Percentiles rank a stretch among this genome's conserved stretches.
Evolutionary conservation across 2,888 invertebrate species (phyloP).

Genomic region (Pedicia rivosa): DNA sequence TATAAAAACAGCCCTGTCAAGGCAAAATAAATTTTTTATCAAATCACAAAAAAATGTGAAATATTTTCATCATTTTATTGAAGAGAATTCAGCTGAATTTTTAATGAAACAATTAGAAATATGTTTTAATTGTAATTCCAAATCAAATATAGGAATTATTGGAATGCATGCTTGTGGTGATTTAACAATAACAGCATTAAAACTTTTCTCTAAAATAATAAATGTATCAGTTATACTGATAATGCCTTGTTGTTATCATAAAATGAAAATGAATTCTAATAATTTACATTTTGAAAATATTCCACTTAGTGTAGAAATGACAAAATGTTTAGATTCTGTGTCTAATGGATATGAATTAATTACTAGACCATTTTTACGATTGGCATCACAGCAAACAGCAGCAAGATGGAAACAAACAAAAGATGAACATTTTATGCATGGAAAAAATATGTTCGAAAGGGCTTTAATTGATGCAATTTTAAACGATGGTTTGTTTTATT

Average conservation of each 20-base stretch:
- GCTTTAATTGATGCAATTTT: constrained; percentile 46
- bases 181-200: constrained; percentile 48
- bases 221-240: constrained; percentile 40
- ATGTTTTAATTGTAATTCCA: constrained; percentile 13
- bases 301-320: constrained; percentile 42
- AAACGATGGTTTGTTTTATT: constrained; percentile 33
- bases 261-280: constrained; percentile 31
- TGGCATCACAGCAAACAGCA: constrained; percentile 54
- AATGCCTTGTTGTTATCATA: constrained; percentile 71
- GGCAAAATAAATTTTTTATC: constrained; percentile 38
- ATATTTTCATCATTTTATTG: constrained; percentile 41
- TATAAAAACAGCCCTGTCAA: constrained; percentile 37
- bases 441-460: constrained; percentile 37
- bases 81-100: constrained; percentile 31
- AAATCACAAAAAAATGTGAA: constrained; percentile 36
- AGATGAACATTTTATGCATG: constrained; percentile 28
- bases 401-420: constrained; percentile 35
- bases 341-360: constrained; percentile 32
- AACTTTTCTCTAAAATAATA: constrained; percentile 42
- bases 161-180: constrained; percentile 70
- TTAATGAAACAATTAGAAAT: too few relatives aligned
- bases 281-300: constrained; percentile 41
- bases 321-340: constrained; percentile 20
- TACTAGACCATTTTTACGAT: constrained; percentile 47
- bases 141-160: constrained; percentile 25